Percentiles rank a stretch among this genome's conserved stretches.
These are phyloP conservation scores for Phylloscopus collybita DNA, from an alignment of 2,797 vertebrate species.

Conservation along the genomic window DNA sequence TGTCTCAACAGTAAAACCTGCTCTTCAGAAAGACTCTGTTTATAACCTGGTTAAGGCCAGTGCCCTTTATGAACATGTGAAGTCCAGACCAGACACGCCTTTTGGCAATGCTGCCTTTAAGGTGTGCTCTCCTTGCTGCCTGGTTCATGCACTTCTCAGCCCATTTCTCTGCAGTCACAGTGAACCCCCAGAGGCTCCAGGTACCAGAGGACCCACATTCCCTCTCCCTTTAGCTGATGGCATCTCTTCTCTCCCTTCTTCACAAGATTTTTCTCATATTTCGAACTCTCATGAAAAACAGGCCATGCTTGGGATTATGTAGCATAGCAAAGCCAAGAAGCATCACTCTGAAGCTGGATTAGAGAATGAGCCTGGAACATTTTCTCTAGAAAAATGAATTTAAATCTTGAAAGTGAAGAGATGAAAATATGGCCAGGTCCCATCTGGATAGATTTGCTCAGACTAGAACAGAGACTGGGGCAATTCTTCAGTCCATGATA, in stretches of 20 bases:
- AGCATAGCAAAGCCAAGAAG: background rate
- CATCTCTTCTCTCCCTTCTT: background rate
- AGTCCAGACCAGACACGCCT: background rate
- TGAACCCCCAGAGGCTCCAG: conserved; percentile 9
- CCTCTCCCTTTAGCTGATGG: background rate
- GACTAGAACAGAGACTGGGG: background rate
- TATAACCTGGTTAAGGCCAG: background rate
- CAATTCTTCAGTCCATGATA: background rate
- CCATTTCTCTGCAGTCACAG: background rate
- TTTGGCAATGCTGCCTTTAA: background rate
- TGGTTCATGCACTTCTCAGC: background rate
- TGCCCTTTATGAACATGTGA: background rate
- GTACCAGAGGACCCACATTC: background rate
- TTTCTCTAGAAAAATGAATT: background rate
- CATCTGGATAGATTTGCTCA: background rate
- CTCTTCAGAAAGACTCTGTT: background rate
- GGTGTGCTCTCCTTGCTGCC: background rate
- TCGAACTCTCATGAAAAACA: background rate
- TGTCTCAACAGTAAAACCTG: background rate
- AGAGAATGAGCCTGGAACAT: background rate
- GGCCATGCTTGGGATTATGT: fast-evolving
- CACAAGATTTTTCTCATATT: background rate
- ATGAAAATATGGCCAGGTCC: background rate
- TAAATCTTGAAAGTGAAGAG: background rate
- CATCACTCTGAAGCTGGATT: background rate